A percentile compares a stretch with the other conserved stretches of the same genome.
phyloP scores from a whole-genome alignment of 1,140 invertebrate genomes.

The Holcopasites calliopsidis region DNA sequence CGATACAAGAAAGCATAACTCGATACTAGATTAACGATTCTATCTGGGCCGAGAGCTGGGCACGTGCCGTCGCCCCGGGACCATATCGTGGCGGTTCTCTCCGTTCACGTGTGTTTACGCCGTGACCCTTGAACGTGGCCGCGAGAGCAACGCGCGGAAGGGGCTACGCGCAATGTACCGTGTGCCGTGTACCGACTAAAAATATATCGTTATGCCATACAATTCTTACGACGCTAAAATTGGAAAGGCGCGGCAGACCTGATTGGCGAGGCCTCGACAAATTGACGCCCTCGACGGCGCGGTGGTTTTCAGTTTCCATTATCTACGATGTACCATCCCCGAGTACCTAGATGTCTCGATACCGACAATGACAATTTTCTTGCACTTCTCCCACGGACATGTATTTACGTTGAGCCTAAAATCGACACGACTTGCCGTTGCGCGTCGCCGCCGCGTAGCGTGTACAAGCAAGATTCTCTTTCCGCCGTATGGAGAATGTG shows the following conservation, averaged over 20 bases:
- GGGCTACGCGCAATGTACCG: not conserved
- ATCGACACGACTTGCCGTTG: not conserved
- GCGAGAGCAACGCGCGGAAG: not conserved
- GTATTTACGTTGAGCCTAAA: too few relatives aligned
- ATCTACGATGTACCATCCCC: not conserved
- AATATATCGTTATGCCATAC: constrained; percentile 45
- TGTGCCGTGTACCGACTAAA: constrained; percentile 30
- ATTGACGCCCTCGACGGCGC: not conserved
- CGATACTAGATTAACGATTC: too few relatives aligned
- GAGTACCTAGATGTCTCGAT: not conserved
- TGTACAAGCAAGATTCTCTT: constrained; percentile 46
- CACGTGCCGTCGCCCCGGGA: constrained; percentile 12
- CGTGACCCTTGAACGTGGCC: not conserved
- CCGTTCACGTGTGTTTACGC: constrained; percentile 12
- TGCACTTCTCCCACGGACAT: not conserved
- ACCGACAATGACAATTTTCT: not conserved
- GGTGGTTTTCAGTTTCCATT: not conserved
- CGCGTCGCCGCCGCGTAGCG: not conserved
- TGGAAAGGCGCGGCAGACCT: constrained; percentile 10
- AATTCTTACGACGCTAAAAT: constrained; percentile 40
- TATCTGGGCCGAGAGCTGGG: too few relatives aligned
- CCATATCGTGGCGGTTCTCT: too few relatives aligned
- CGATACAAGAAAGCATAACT: not conserved
- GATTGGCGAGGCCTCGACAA: not conserved
- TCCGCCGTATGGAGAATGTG: constrained; percentile 57